Conservation (phyloP, 2,888 invertebrate genomes). For the Tetragnatha montana region DNA sequence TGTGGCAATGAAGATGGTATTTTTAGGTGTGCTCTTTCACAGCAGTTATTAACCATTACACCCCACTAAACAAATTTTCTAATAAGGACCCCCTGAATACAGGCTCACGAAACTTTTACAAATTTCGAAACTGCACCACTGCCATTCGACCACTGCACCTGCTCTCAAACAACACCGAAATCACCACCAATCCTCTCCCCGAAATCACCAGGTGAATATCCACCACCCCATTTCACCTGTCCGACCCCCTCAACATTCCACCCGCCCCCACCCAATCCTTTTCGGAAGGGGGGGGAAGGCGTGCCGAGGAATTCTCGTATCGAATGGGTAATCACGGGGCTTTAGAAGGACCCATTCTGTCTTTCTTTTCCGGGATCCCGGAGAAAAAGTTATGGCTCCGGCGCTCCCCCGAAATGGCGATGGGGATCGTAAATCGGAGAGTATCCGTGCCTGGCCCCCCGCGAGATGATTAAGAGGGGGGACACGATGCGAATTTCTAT, state of each 20-base stretch:
- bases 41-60: too few relatives aligned
- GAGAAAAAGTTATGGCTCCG: conserved; percentile 2
- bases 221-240: background rate
- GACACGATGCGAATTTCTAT: background rate
- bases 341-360: background rate
- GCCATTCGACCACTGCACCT: too few relatives aligned
- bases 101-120: too few relatives aligned
- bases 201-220: background rate
- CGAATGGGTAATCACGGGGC: conserved; percentile 9
- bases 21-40: too few relatives aligned
- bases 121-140: too few relatives aligned
- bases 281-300: background rate
- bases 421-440: conserved; percentile 5
- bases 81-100: too few relatives aligned
- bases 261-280: background rate
- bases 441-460: background rate
- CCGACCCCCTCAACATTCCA: background rate
- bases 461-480: background rate
- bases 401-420: conserved; percentile 6
- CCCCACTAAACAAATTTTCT: too few relatives aligned
- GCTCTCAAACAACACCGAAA: too few relatives aligned
- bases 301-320: background rate
- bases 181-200: too few relatives aligned
- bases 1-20: too few relatives aligned
- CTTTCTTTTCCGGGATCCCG: background rate